A percentile compares a stretch with the other conserved stretches of the same genome.
phyloP scores from a whole-genome alignment of 2,113 vertebrate genomes.

The Pao palembangensis region DNA sequence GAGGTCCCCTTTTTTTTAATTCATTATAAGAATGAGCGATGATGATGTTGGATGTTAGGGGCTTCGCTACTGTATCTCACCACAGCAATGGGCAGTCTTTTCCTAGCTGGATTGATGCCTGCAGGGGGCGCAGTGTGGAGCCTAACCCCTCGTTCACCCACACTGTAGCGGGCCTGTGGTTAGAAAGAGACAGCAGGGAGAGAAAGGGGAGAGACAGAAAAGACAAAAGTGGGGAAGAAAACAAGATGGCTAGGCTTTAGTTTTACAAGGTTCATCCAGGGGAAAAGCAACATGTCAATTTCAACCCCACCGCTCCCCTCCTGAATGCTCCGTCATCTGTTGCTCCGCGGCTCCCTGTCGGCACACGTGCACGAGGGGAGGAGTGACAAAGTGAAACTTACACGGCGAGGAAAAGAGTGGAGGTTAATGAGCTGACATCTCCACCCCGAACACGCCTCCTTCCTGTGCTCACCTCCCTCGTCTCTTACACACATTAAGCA shows the following conservation, averaged over 20 bases:
- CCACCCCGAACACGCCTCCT: conserved; percentile 53
- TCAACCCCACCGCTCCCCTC: background rate
- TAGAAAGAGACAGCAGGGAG: conserved; percentile 56
- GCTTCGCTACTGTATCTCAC: conserved; percentile 64
- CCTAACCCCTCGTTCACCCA: conserved; percentile 71
- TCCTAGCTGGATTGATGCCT: conserved; percentile 73
- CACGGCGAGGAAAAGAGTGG: conserved; percentile 62
- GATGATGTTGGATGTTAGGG: conserved; percentile 9
- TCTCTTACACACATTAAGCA: conserved; percentile 45
- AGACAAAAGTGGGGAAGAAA: conserved; percentile 64
- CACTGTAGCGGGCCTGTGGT: conserved; percentile 75
- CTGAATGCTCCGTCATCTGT: conserved; percentile 21
- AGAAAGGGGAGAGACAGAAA: conserved; percentile 52
- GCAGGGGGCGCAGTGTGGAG: conserved; percentile 66
- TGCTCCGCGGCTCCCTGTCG: conserved; percentile 17
- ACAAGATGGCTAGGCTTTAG: conserved; percentile 67
- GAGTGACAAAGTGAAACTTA: conserved; percentile 66
- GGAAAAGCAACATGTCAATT: conserved; percentile 59
- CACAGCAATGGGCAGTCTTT: conserved; percentile 74
- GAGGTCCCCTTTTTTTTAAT: conserved; percentile 10
- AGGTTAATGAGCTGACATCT: conserved; percentile 73
- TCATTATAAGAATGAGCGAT: too few species aligned
- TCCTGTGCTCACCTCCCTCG: conserved; percentile 33
- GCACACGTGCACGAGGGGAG: conserved; percentile 46
- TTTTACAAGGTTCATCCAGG: conserved; percentile 60